A percentile compares a stretch with the other conserved stretches of the same genome.
Conservation (phyloP, 2,113 vertebrate species). For the Epinephelus moara region DNA sequence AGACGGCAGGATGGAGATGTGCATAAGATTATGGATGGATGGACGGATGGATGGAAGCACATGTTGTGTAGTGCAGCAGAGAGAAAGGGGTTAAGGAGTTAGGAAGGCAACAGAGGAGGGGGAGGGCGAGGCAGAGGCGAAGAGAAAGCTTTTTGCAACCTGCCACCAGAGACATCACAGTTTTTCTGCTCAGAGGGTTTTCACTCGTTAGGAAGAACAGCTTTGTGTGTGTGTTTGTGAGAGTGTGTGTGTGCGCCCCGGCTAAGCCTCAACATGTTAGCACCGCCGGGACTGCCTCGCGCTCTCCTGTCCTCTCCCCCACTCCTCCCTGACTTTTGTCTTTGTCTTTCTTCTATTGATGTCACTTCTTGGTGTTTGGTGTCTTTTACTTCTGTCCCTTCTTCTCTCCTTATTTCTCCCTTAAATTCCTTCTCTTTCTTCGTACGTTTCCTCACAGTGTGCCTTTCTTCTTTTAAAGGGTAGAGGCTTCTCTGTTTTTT, state of each 20-base stretch:
- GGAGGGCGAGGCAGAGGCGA: slow-evolving; percentile 43
- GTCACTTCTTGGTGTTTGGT: not conserved
- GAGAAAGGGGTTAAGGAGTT: slow-evolving; percentile 20
- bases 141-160: slow-evolving; percentile 83
- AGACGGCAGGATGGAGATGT: slow-evolving; percentile 13
- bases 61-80: not conserved
- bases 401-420: not conserved
- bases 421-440: not conserved
- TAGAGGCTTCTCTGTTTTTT: not conserved
- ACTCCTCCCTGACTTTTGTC: slow-evolving; percentile 39
- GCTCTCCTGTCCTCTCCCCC: slow-evolving; percentile 35
- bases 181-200: slow-evolving; percentile 77
- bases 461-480: slow-evolving; percentile 6
- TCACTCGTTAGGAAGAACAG: slow-evolving; percentile 68
- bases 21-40: slow-evolving; percentile 27
- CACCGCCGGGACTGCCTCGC: slow-evolving; percentile 52
- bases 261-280: slow-evolving; percentile 61
- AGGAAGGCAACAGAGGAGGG: slow-evolving; percentile 22
- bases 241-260: slow-evolving; percentile 12
- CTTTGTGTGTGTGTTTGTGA: slow-evolving; percentile 41
- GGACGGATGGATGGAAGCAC: slow-evolving; percentile 16
- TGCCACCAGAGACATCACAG: slow-evolving; percentile 81
- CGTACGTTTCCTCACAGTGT: not conserved
- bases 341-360: slow-evolving; percentile 30
- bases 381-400: not conserved